Conservation (phyloP, 2,113 vertebrate genomes). For the Cheilinus undulatus region DNA sequence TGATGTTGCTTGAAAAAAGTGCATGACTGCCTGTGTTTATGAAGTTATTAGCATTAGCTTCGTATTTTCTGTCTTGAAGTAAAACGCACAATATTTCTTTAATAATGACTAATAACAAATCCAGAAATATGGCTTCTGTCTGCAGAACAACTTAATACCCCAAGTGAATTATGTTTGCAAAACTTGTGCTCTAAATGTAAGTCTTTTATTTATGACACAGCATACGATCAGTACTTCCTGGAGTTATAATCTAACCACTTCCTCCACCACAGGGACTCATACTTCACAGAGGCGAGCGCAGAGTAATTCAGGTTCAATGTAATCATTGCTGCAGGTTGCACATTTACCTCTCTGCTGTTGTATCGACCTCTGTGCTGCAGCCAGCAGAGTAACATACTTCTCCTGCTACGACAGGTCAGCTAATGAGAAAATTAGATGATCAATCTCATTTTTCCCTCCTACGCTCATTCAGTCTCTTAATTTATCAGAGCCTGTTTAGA, state of each 20-base stretch:
- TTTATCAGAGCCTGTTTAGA: constrained; percentile 13
- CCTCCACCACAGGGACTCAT: background rate
- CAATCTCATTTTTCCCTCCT: constrained; percentile 42
- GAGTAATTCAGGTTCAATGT: background rate
- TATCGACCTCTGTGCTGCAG: constrained; percentile 15
- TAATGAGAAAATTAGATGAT: constrained; percentile 64
- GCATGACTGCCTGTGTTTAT: no score
- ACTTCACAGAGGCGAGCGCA: background rate
- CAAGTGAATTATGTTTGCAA: no score
- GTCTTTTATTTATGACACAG: no score
- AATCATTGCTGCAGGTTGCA: constrained; percentile 12
- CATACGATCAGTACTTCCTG: background rate
- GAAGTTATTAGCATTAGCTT: no score
- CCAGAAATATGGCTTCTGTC: no score
- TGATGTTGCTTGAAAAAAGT: no score
- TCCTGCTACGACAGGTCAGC: constrained; percentile 25
- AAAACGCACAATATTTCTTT: no score
- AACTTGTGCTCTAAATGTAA: no score
- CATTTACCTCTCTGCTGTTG: background rate
- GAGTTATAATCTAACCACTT: background rate
- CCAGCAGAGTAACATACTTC: constrained; percentile 30
- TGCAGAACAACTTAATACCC: no score
- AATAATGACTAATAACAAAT: no score
- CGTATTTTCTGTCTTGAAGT: no score
- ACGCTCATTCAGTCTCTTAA: constrained; percentile 10